phyloP scores from a whole-genome alignment of 2,797 vertebrate genomes.

The Poecilia picta region DNA sequence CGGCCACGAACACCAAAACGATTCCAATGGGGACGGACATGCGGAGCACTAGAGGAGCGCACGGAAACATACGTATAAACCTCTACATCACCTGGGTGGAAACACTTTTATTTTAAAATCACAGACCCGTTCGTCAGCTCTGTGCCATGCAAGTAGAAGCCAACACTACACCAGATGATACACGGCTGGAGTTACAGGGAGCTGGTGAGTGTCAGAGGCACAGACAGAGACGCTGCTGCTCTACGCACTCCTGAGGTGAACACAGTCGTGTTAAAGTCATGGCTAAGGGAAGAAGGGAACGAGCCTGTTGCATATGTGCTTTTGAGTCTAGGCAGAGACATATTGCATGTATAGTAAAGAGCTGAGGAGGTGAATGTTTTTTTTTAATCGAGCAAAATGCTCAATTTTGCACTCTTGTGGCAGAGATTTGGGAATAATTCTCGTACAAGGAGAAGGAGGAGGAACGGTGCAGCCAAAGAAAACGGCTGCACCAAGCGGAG shows the following conservation, averaged over 20 bases:
- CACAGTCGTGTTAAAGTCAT: conserved; percentile 5
- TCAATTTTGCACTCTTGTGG: background rate
- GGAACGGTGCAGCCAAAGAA: background rate
- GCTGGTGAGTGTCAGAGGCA: conserved; percentile 56
- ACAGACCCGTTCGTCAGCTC: conserved; percentile 31
- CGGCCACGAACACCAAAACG: conserved; percentile 12
- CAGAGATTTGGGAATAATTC: conserved; percentile 39
- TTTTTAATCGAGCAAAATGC: background rate
- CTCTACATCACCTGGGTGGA: conserved; percentile 16
- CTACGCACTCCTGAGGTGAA: conserved; percentile 33
- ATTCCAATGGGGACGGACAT: conserved; percentile 35
- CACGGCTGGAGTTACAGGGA: conserved; percentile 37
- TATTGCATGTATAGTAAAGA: conserved; percentile 35
- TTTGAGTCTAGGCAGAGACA: conserved; percentile 22
- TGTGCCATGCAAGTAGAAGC: conserved; percentile 58
- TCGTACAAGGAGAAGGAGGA: background rate
- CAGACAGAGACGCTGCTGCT: conserved; percentile 12
- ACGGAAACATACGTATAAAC: conserved; percentile 21
- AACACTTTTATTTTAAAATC: conserved; percentile 18
- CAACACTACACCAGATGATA: conserved; percentile 32
- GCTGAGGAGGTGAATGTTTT: conserved; percentile 6
- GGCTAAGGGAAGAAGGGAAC: background rate
- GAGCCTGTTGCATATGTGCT: conserved; percentile 36
- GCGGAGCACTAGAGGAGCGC: conserved; percentile 26
- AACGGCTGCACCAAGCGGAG: background rate